Evolutionary conservation across 2,797 vertebrate genomes (phyloP).

Genomic region (Nannoperca australis): DNA sequence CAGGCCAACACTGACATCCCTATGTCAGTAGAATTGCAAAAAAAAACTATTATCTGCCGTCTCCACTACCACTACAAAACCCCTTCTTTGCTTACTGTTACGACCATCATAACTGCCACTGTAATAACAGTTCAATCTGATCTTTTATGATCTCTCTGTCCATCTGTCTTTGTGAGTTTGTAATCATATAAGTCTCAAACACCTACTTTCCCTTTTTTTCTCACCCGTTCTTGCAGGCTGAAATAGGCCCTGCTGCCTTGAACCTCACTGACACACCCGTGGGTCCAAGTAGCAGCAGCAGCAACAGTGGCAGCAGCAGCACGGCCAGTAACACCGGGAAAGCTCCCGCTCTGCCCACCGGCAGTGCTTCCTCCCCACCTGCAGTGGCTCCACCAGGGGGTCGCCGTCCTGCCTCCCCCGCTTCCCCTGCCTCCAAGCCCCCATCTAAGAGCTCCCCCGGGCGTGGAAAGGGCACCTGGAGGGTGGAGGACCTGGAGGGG

Average conservation of each 20-base stretch:
- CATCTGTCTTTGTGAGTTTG: background rate
- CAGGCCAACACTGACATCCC: no score
- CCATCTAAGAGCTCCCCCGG: slow-evolving; percentile 57
- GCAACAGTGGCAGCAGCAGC: slow-evolving; percentile 17
- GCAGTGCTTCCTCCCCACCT: slow-evolving; percentile 46
- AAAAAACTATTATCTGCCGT: background rate
- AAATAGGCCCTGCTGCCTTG: slow-evolving; percentile 82
- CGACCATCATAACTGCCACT: no score
- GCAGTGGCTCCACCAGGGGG: slow-evolving; percentile 36
- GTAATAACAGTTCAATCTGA: no score
- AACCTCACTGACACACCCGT: slow-evolving; percentile 79
- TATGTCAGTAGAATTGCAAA: no score
- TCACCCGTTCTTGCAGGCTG: slow-evolving; percentile 68
- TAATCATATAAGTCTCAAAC: background rate
- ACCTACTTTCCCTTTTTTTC: background rate
- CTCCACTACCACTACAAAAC: background rate
- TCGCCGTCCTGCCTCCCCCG: slow-evolving; percentile 54
- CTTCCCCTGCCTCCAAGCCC: slow-evolving; percentile 53
- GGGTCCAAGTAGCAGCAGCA: slow-evolving; percentile 37
- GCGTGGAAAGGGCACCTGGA: slow-evolving; percentile 77
- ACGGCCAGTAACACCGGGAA: slow-evolving; percentile 35
- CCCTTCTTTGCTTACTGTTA: background rate
- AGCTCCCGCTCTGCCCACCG: slow-evolving; percentile 41
- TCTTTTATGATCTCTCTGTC: background rate
- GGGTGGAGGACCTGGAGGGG: slow-evolving; percentile 85